Evolutionary conservation across 2,888 invertebrate species (phyloP).

Genomic region (Clanis bilineata): DNA sequence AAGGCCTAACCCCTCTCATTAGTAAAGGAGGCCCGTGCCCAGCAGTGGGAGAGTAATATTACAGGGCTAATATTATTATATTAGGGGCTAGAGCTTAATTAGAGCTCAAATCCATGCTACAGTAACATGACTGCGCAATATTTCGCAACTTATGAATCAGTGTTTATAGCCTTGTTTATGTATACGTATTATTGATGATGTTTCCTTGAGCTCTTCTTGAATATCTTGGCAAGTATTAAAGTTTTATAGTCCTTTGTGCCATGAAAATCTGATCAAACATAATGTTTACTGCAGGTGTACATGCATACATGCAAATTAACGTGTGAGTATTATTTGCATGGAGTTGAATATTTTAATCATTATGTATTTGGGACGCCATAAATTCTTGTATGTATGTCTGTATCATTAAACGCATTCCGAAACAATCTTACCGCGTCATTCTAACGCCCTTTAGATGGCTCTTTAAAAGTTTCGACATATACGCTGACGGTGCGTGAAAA

Average conservation of each 20-base stretch:
- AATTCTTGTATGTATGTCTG: background rate
- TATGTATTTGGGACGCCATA: background rate
- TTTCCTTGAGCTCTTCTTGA: background rate
- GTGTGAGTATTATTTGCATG: background rate
- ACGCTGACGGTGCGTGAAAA: background rate
- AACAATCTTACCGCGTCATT: background rate
- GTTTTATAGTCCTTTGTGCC: constrained; percentile 7
- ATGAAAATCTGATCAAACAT: background rate
- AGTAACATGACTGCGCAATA: constrained; percentile 19
- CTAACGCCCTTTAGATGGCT: background rate
- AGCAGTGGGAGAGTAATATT: too few relatives aligned
- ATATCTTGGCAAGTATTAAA: background rate
- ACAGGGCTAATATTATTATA: too few relatives aligned
- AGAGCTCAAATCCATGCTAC: constrained; percentile 7
- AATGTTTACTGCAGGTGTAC: background rate
- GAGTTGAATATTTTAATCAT: background rate
- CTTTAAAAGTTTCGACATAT: constrained; percentile 1
- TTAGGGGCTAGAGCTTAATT: too few relatives aligned
- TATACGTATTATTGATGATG: background rate
- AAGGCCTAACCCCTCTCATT: too few relatives aligned
- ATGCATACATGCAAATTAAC: background rate
- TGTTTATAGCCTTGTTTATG: constrained; percentile 17
- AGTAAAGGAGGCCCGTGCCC: too few relatives aligned
- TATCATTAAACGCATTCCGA: background rate
- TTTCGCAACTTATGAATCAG: constrained; percentile 10